Base-by-base conservation (phyloP, 2,797 vertebrate genomes). In the Masticophis lateralis region DNA sequence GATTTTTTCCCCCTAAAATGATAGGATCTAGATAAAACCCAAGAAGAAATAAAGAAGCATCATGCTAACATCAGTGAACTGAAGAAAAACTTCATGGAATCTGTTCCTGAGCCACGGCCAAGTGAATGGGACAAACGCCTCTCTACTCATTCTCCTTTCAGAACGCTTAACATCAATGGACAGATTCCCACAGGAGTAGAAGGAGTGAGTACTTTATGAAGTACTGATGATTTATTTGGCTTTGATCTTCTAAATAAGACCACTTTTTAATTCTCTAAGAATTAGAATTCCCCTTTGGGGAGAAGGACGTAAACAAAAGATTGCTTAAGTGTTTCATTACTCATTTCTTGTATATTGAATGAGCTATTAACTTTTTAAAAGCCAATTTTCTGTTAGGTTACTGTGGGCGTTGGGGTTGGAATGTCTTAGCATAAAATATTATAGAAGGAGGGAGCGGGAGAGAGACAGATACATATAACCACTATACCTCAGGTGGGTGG, bases 81-180 rank as follows among this genome's bases (percentile, higher is more conserved):
- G 90, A 99, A 99, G 97, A 98, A 99, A 96, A 99, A 98, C 95
- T 99, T 99, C 93, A 99, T 99, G 99, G 99, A 99, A 96, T 99
- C 99, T 0, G 98, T 99, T 51, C 99, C 99, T 0, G 99, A 99
- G 91, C 98, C 99, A 47, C 98, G 98, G 87, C 99, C 98, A 93
- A 99, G 98, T 4, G 99, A 99, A 97, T 99, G 99, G 99, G 99
- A 99, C 97, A 99, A 99, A 92, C 99, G 99, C 56, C 98, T 99
- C 89, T 99, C 99, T 92, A 98, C 98, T 91, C 98, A 99, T 97
- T 99, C 99, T 0, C 99, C 99, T 0, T 99, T 99, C 97, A 98
- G 99, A 63, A 98, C 98, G 0, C 98, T 98, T 87, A 99, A 97
- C 97, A 95, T 98, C 97, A 99, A 99, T 2, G 99, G 99, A 69